These are phyloP conservation scores for Megalurothrips usitatus DNA, from an alignment of 2,888 invertebrate species.

Conservation along the genomic window DNA sequence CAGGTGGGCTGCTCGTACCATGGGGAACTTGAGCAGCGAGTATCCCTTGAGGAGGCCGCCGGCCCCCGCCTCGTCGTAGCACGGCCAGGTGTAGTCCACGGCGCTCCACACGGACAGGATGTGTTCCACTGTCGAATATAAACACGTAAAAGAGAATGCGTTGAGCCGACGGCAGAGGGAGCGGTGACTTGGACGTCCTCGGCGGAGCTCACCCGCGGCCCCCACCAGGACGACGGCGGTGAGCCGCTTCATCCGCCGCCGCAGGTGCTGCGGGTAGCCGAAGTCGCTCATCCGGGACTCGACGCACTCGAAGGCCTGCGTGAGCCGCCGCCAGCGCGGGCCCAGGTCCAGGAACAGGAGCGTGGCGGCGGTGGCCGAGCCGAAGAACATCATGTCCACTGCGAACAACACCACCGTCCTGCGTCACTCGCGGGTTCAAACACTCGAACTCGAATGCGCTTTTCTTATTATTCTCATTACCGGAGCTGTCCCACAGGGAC, in stretches of 20 bases:
- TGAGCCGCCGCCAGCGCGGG: not conserved
- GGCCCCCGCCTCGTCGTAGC: slow-evolving; percentile 37
- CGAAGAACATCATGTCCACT: slow-evolving; percentile 21
- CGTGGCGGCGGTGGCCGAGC: not conserved
- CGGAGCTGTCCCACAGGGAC: slow-evolving; percentile 8
- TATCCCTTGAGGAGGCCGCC: not conserved
- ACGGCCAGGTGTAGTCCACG: slow-evolving; percentile 45
- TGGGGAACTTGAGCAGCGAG: slow-evolving; percentile 44
- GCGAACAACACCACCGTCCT: not conserved
- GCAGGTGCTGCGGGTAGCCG: slow-evolving; percentile 7
- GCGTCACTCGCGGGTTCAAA: too few relatives aligned
- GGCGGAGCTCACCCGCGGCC: not conserved
- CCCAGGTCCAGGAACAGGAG: slow-evolving; percentile 1
- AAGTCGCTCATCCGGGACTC: not conserved
- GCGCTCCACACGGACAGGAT: slow-evolving; percentile 55
- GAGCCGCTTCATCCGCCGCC: not conserved
- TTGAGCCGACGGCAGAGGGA: not conserved
- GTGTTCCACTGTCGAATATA: slow-evolving; percentile 53
- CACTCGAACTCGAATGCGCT: too few relatives aligned
- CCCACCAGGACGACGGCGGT: not conserved
- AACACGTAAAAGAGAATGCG: not conserved
- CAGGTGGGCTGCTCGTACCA: not conserved
- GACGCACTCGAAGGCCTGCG: not conserved
- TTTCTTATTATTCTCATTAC: not conserved
- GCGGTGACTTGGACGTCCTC: not conserved